Conservation (phyloP, 1,140 invertebrate species). For the Polyergus mexicanus region DNA sequence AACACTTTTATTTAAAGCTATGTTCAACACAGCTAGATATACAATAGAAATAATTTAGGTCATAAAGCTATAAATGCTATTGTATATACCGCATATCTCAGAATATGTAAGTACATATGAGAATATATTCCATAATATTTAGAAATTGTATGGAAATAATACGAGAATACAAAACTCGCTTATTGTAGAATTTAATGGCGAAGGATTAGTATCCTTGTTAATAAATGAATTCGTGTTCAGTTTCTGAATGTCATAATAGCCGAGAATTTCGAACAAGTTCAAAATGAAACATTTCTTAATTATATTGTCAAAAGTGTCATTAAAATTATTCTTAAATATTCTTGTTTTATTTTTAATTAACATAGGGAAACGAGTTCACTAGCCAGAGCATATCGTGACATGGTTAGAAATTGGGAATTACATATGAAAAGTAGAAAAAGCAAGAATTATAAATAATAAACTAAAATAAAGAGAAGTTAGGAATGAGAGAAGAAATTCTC, state of each 20-base stretch:
- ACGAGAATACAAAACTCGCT: not conserved
- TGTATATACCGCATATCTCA: not conserved
- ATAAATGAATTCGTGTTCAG: not conserved
- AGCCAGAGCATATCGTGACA: not conserved
- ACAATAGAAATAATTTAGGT: not conserved
- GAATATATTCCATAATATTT: constrained; percentile 1
- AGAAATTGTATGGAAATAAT: not conserved
- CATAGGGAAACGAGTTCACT: not conserved
- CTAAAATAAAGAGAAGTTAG: constrained; percentile 1
- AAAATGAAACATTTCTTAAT: not conserved
- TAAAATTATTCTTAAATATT: not conserved
- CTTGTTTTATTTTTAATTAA: not conserved
- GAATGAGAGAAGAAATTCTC: not conserved
- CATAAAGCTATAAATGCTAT: not conserved
- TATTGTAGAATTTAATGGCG: too few relatives aligned
- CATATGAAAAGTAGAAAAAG: not conserved
- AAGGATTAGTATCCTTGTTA: not conserved
- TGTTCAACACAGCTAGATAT: not conserved
- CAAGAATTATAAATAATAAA: not conserved
- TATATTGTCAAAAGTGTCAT: not conserved
- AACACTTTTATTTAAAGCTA: not conserved
- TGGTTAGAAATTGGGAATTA: not conserved
- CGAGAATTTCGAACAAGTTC: not conserved
- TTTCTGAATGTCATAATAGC: not conserved
- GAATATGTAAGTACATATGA: not conserved